phyloP scores from a whole-genome alignment of 2,888 invertebrate species.

The Sinopyrophorus schimmeli region DNA sequence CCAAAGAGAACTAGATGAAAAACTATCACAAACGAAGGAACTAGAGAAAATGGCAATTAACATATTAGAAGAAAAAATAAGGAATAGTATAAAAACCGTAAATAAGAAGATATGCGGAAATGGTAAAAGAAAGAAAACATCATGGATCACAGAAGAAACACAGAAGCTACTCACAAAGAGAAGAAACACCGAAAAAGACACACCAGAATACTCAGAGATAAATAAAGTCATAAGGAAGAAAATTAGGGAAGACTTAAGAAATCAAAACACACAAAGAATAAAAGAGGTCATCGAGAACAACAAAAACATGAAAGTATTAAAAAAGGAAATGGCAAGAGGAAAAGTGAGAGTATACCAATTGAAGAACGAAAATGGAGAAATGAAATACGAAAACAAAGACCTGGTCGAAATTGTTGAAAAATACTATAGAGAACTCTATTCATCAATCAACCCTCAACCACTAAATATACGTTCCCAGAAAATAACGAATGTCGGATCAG shows the following conservation, averaged over 20 bases:
- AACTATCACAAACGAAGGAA: neutral
- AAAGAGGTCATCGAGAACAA: constrained; percentile 1
- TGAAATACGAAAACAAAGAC: neutral
- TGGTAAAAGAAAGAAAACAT: neutral
- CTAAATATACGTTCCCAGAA: neutral
- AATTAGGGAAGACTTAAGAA: constrained; percentile 1
- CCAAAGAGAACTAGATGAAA: neutral
- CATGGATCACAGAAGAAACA: neutral
- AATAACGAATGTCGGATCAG: neutral
- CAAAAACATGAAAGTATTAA: constrained; percentile 4
- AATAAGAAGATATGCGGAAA: no score
- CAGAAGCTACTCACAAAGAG: no score
- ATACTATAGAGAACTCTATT: neutral
- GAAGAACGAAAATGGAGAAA: neutral
- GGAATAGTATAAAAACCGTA: neutral
- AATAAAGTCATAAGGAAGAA: neutral
- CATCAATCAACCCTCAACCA: constrained; percentile 1
- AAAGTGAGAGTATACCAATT: neutral
- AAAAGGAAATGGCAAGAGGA: neutral
- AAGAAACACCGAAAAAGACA: no score
- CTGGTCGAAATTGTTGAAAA: neutral
- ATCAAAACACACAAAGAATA: neutral
- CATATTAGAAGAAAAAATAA: neutral
- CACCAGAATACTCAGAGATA: constrained; percentile 1
- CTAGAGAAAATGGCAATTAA: neutral